phyloP scores from a whole-genome alignment of 2,113 vertebrate species.

The Notarius lentiginosus region DNA sequence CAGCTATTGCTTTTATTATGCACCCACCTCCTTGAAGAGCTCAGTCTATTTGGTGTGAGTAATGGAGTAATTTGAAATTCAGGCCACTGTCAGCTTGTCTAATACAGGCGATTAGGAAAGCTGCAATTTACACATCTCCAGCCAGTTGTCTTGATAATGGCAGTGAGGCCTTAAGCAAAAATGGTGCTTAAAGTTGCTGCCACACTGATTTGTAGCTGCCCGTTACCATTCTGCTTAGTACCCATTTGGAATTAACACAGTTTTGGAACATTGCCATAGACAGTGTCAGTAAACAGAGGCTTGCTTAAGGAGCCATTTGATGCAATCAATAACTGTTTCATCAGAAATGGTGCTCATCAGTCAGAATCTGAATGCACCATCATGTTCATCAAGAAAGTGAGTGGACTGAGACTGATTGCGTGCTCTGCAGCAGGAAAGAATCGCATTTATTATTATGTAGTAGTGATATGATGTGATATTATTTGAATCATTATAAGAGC shows the following conservation, averaged over 20 bases:
- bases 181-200: conserved; percentile 49
- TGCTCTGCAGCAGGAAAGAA: neutral
- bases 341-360: conserved; percentile 14
- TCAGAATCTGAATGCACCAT: neutral
- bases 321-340: conserved; percentile 35
- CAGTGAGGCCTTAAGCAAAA: conserved; percentile 43
- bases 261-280: conserved; percentile 44
- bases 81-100: conserved; percentile 39
- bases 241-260: conserved; percentile 44
- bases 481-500: neutral
- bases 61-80: conserved; percentile 46
- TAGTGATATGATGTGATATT: no score
- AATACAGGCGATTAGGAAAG: conserved; percentile 42
- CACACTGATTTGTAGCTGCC: conserved; percentile 42
- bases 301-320: conserved; percentile 32
- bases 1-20: conserved; percentile 24
- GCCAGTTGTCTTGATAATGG: conserved; percentile 45
- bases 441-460: neutral
- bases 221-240: conserved; percentile 40
- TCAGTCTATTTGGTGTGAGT: conserved; percentile 41
- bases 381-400: neutral
- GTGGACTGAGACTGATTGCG: neutral
- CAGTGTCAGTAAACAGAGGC: conserved; percentile 43
- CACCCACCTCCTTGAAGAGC: conserved; percentile 22
- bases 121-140: conserved; percentile 42